phyloP scores from a whole-genome alignment of 2,888 invertebrate genomes.

The Pristionchus entomophagus region DNA sequence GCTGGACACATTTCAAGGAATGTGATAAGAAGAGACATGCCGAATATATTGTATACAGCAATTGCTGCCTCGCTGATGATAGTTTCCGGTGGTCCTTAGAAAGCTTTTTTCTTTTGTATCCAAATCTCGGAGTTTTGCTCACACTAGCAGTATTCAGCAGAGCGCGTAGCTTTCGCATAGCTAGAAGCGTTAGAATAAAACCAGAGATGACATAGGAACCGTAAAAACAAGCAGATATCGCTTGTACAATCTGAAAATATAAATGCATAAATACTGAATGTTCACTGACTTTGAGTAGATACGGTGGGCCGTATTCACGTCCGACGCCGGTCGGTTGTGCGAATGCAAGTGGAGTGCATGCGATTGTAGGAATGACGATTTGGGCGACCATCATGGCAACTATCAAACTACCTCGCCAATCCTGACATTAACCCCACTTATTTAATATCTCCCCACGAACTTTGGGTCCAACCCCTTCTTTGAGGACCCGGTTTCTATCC shows the following conservation, averaged over 20 bases:
- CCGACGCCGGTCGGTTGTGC: neutral
- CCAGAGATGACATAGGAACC: neutral
- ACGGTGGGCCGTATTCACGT: neutral
- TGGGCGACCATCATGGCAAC: neutral
- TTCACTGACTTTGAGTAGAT: neutral
- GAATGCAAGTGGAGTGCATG: neutral
- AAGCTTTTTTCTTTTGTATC: neutral
- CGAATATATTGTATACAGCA: neutral
- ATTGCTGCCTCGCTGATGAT: neutral
- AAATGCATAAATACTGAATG: no score
- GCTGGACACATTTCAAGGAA: conserved; percentile 7
- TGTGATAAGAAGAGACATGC: neutral
- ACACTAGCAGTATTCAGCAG: neutral
- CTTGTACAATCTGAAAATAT: neutral
- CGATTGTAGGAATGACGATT: neutral
- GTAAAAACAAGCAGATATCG: neutral
- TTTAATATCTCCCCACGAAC: no score
- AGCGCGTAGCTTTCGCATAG: neutral
- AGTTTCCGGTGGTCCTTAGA: neutral
- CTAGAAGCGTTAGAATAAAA: neutral
- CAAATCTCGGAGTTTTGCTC: neutral
- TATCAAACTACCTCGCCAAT: neutral
- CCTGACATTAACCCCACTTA: neutral
- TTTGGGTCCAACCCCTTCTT: neutral
- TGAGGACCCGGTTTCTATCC: no score